Evolutionary conservation across 1,140 invertebrate genomes (phyloP), one percentile per base, ranked within the genome.

Genomic region (Protaetia brevitarsis): DNA sequence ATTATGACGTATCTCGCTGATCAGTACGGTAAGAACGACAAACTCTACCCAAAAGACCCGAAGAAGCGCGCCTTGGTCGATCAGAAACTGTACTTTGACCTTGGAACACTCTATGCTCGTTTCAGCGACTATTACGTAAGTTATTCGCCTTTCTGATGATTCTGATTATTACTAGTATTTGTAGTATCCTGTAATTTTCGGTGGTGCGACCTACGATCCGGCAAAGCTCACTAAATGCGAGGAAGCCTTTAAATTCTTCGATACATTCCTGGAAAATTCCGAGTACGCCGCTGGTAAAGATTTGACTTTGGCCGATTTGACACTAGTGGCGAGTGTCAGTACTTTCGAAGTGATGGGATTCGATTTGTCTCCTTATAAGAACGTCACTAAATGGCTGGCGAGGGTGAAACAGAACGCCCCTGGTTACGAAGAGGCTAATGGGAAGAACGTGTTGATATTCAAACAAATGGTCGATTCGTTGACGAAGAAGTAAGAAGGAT

Each of bases 391-490:
- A 59, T 94, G 92, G 90, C 83, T 87, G 69, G 83, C 86, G 31
- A 87, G 83, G 59, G 83, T 88, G 36, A 90, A 90, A 77, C 79
- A 78, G 30, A 84, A 85, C 3, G 85, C 87, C 7, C 87, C 88
- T 2, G 89, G 87, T 26, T 93, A 91, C 78, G 82, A 85, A 67
- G 88, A 90, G 72, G 83, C 87, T 37, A 92, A 93, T 74, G 86
- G 75, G 3, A 81, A 82, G 2, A 76, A 78, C 28, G 65, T 80
- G 0, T 72, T 79, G 3, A 62, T 58, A 0, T 82, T 82, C 70
- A 80, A 80, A 68, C 66, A 58, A 1, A 23, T 81, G 2, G 69
- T 75, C 1, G 77, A 80, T 26, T 51, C 61, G 26, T 63, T 76
- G 19, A 68, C 63, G 10, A 76, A 76, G 61, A 74, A 75, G 63